Base-by-base conservation (phyloP, 2,888 invertebrate species). In the Coelopa pilipes region DNA sequence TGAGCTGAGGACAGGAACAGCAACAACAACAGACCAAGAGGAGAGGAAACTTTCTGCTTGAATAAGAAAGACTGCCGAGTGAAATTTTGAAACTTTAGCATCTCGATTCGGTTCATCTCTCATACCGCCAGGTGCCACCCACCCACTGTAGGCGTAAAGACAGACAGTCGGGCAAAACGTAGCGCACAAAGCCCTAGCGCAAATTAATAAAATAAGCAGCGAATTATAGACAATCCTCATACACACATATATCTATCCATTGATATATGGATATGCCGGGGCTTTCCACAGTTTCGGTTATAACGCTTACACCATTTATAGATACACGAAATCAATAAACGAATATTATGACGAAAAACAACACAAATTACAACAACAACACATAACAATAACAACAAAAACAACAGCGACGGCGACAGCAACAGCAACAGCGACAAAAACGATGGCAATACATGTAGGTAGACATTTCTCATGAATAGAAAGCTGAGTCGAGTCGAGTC, bases 41-140 rank as follows among this genome's bases (percentile, higher is more conserved):
- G 34, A 34, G 34, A 34, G 34, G 34, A 7, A 34, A 34, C 2
- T 34, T 34, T n/a, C n/a, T 7, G 34, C 34, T 34, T 34, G 34
- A 34, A 34, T 34, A 34, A 49, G 57, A 70, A 72, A 24, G 69
- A 74, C 63, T 62, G 62, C 46, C 47, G 67, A 73, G 75, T 73
- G 60, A 73, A 73, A 70, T 73, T 72, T 68, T 47, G 21, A 7
- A 34, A 62, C 50, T 21, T 46, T 5, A 47, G 63, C 45, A 55
- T 65, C 71, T 65, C 46, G 55, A 53, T 71, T 55, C 50, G 47
- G 60, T 57, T 46, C 15, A 65, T 55, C 55, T 49, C 10, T 45
- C 59, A 49, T 21, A 49, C 17, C 17, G 24, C 21, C 49, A 60
- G 7, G n/a, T 63, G 34, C 19, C 46, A 63, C 50, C 70, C 53